Evolutionary conservation across 2,888 invertebrate genomes (phyloP), one percentile per base, ranked within the genome.

Genomic region (Apodemia zela): DNA sequence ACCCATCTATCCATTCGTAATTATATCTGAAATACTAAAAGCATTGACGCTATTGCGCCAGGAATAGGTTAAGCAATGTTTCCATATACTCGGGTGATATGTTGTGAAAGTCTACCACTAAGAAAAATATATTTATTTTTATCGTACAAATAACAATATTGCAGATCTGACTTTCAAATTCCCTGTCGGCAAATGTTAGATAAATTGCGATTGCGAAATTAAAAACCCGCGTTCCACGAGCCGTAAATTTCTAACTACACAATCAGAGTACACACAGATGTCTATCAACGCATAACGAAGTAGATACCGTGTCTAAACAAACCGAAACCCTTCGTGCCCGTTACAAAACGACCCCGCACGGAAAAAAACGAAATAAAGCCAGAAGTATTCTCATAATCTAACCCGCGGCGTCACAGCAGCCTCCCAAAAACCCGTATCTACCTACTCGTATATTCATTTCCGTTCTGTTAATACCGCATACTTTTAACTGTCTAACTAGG

Each of bases 401-500:
- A 89, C 78, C 86, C 84, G 74, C 80, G 77, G 77, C 78, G 80
- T 79, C 84, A 80, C 87, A 87, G 89, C 88, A 87, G 89, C 88
- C 85, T 88, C 90, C 86, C 81, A 73, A 88, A 87, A 87, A 77
- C 82, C 71, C 72, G 69, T 70, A 73, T 65, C 79, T 82, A 82
- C 83, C 84, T 85, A 86, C 88, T 83, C 89, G 87, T 90, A 89
- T 88, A 91, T 91, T 91, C 90, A 90, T 91, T 91, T 91, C 90
- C 90, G 90, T 89, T 87, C 83, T 82, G 90, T 91, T 91, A 90
- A 91, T 91, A 89, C 90, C 90, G 90, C 90, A 91, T 91, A 91
- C 90, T 90, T 91, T 91, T 91, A 90, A 90, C 90, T 90, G 90
- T 89, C 90, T 91, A 91, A 91, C 90, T 91, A 90, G 89, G 89